Conservation (phyloP, 2,888 invertebrate species). For the Eristalis pertinax region DNA sequence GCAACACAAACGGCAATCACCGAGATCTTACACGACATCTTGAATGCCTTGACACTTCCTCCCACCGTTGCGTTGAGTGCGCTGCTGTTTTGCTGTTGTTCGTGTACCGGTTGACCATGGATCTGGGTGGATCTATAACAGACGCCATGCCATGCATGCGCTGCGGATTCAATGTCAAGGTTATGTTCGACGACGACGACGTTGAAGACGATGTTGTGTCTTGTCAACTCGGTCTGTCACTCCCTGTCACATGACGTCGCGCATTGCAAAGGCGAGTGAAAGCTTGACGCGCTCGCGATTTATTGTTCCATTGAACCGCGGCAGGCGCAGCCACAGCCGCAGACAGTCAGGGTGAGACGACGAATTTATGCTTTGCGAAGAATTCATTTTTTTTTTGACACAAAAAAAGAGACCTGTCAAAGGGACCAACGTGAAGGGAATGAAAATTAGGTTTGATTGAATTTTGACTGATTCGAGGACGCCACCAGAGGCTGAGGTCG, state of each 20-base stretch:
- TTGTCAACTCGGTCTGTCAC: constrained; percentile 26
- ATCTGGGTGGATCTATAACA: constrained; percentile 7
- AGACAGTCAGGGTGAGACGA: background rate
- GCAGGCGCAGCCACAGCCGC: background rate
- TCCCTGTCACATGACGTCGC: constrained; percentile 22
- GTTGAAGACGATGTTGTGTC: background rate
- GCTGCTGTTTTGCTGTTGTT: background rate
- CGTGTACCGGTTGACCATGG: background rate
- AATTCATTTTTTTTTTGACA: background rate
- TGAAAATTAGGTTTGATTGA: background rate
- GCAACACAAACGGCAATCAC: background rate
- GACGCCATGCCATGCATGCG: constrained; percentile 6
- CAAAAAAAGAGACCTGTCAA: background rate
- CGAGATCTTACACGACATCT: constrained; percentile 10
- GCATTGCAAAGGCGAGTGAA: constrained; percentile 8
- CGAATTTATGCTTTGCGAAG: background rate
- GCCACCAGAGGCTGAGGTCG: background rate
- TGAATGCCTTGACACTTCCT: constrained; percentile 18
- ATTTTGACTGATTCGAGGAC: background rate
- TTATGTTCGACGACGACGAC: constrained; percentile 18
- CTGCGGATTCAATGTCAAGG: constrained; percentile 41
- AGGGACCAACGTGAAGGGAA: background rate
- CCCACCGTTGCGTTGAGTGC: background rate
- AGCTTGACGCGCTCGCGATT: constrained; percentile 5
- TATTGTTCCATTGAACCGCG: constrained; percentile 22